phyloP scores from a whole-genome alignment of 2,113 vertebrate genomes.

The Ageneiosus marmoratus region DNA sequence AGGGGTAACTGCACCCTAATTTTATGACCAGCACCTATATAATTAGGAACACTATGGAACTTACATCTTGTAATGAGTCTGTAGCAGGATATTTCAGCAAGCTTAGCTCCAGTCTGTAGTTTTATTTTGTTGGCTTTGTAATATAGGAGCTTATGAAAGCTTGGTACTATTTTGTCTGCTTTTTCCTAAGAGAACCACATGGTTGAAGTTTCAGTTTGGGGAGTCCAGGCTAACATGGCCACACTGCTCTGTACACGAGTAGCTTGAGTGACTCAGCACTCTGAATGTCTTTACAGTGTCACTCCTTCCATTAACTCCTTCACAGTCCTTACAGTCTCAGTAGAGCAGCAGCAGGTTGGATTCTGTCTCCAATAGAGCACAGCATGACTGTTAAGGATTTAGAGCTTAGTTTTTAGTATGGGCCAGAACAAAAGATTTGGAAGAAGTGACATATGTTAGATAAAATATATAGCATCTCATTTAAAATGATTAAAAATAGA shows the following conservation, averaged over 20 bases:
- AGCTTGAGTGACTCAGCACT: constrained; percentile 68
- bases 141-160: neutral
- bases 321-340: neutral
- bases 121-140: neutral
- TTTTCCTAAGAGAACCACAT: neutral
- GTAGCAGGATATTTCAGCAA: neutral
- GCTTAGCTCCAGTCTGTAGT: neutral
- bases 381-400: neutral
- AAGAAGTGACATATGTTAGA: neutral
- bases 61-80: neutral
- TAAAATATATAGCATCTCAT: too few species aligned
- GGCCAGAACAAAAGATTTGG: neutral
- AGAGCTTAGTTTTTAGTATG: neutral
- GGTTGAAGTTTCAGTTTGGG: neutral
- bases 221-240: constrained; percentile 12
- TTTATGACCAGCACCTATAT: too few species aligned
- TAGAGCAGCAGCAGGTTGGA: neutral
- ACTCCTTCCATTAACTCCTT: constrained; percentile 1
- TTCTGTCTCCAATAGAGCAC: neutral
- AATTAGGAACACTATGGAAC: neutral
- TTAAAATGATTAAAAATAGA: neutral
- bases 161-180: neutral
- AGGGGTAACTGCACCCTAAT: too few species aligned
- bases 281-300: constrained; percentile 17
- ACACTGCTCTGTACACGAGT: constrained; percentile 26